phyloP scores from a whole-genome alignment of 2,113 vertebrate genomes.

The Ptilonorhynchus violaceus region DNA sequence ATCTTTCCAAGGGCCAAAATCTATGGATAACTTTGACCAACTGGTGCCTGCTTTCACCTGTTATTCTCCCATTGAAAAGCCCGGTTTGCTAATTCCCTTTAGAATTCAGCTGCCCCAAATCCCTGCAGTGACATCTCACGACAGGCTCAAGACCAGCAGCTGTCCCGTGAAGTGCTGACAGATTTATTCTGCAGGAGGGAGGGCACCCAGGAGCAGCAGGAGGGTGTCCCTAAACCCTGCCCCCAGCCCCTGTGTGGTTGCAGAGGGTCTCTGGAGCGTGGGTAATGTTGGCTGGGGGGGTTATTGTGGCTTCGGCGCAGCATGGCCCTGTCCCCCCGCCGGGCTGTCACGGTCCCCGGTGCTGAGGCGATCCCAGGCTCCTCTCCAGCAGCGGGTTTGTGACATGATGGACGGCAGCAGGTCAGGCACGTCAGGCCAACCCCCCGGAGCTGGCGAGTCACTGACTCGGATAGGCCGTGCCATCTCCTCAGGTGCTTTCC shows the following conservation, averaged over 20 bases:
- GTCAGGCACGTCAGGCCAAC: not conserved
- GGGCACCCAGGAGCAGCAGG: not conserved
- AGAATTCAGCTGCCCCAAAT: not conserved
- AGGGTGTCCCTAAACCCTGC: not conserved
- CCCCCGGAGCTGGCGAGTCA: not conserved
- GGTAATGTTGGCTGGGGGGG: not conserved
- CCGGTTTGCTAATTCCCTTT: not conserved
- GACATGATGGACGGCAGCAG: conserved; percentile 16
- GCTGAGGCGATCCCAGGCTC: not conserved
- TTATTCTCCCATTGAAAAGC: not conserved
- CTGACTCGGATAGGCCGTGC: not conserved
- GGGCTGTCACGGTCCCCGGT: not conserved
- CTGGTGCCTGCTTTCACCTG: too few species aligned
- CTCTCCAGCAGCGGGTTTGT: not conserved
- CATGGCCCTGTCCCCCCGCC: not conserved
- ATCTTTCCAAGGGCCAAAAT: not conserved
- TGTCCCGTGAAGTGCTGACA: not conserved
- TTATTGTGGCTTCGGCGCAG: not conserved
- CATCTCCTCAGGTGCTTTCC: not conserved
- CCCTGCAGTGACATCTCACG: rapidly evolving
- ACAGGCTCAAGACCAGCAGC: not conserved
- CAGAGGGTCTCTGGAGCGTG: not conserved
- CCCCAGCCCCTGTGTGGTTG: rapidly evolving
- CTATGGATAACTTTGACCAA: not conserved
- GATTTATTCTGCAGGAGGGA: not conserved